Percentiles rank a stretch among this genome's conserved stretches.
Evolutionary conservation across 2,113 vertebrate species (phyloP).

Genomic region (Nothocercus nigrocapillus): DNA sequence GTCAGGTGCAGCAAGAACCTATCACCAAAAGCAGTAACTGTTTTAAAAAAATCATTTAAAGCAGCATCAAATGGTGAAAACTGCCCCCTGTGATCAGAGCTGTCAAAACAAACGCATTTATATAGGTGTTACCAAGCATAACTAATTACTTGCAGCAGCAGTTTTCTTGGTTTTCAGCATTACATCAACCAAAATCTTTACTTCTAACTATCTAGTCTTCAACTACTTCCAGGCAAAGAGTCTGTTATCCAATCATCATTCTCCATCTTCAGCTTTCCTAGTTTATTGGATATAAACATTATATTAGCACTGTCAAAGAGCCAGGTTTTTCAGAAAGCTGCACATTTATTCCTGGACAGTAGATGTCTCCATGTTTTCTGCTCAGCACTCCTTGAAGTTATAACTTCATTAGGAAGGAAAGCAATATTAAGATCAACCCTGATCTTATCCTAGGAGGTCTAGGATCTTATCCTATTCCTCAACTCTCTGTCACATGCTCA

Average conservation of each 20-base stretch:
- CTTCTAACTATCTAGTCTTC: not conserved
- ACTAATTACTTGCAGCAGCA: accelerated
- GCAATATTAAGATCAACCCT: not conserved
- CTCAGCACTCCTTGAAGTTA: not conserved
- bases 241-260: not conserved
- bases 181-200: not conserved
- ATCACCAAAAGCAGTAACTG: not conserved
- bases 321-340: not conserved
- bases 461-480: not conserved
- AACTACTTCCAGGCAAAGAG: not conserved
- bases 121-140: not conserved
- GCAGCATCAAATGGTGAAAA: not conserved
- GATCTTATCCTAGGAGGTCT: not conserved
- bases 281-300: not conserved
- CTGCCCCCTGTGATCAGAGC: not conserved
- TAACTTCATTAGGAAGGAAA: not conserved
- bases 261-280: not conserved
- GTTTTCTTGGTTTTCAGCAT: not conserved
- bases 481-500: not conserved
- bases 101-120: not conserved
- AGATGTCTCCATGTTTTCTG: not conserved
- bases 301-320: not conserved
- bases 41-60: not conserved
- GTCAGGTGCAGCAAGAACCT: not conserved
- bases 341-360: not conserved